Base-by-base conservation (phyloP, 2,888 invertebrate species). In the Plagiodera versicolora region DNA sequence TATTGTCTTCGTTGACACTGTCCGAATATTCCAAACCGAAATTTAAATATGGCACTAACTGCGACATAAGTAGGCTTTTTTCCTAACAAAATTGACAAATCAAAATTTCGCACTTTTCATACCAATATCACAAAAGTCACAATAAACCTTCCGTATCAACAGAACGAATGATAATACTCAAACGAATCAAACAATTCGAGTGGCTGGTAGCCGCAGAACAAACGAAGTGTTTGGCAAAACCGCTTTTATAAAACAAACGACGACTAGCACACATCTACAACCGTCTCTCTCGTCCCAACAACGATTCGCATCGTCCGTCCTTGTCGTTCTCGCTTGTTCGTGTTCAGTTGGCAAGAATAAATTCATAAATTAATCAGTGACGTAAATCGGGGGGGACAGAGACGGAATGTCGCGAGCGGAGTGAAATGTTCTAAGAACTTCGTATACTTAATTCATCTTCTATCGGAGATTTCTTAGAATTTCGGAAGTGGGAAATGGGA, bases 21-120 rank as follows among this genome's bases (percentile, higher is more conserved):
- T 70, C 73, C 56, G 72, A 72, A 65, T 74, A 76, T 56, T 78
- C 78, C 61, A 77, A 68, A 64, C 78, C 79, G 66, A 76, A 78
- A 74, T 77, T 78, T 60, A 77, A 72, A 70, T 81, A 85, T 63
- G 86, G 86, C 81, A 86, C 86, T 84, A 84, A 79, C 82, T 85
- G 86, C 82, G 85, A 86, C 86, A 86, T 86, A 81, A 83, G 84
- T 82, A 75, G 75, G 71, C 71, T n/a, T n/a, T 67, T 52, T 49
- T 32, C 18, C 48, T 11, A 50, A 24, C 35, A 59, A 49, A 52
- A 20, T 9, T 14, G 46, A 52, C 52, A 45, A 18, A 53, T 35
- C 18, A 45, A 52, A 49, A 50, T n/a, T 51, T 17, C 24, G 49
- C 49, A 46, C 46, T 8, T 3, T 19, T 32, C 14, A 11, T 6